A percentile compares a stretch with the other conserved stretches of the same genome.
phyloP scores from a whole-genome alignment of 2,113 vertebrate genomes.

The Anarhynchus alexandrinus region DNA sequence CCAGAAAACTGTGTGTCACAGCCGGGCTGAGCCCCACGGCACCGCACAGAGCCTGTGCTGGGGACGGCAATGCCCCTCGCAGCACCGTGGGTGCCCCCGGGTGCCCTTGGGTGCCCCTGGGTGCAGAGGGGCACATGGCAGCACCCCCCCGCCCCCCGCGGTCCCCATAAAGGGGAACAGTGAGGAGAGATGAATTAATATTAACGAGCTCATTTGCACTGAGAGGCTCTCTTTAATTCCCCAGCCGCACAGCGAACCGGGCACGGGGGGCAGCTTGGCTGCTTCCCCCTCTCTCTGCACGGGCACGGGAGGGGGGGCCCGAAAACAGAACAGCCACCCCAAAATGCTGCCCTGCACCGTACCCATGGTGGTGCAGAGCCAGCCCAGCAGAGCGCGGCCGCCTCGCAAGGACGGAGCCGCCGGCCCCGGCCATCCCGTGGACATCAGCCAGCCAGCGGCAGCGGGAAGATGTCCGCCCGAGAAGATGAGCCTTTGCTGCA shows the following conservation, averaged over 20 bases:
- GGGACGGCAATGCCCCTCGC: not conserved
- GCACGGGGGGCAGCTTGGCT: not conserved
- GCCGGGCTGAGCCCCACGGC: not conserved
- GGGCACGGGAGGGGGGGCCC: fast-evolving
- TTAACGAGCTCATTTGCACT: not conserved
- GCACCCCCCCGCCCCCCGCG: not conserved
- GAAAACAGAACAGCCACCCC: not conserved
- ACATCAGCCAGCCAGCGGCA: not conserved
- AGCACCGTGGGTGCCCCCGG: not conserved
- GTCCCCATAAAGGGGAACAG: not conserved
- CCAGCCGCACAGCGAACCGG: not conserved
- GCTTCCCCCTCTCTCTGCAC: not conserved
- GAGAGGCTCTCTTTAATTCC: not conserved
- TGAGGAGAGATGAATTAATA: not conserved
- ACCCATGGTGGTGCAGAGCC: not conserved
- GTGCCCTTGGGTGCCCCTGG: not conserved
- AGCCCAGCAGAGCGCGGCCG: not conserved
- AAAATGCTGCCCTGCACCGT: not conserved
- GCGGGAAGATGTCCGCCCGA: not conserved
- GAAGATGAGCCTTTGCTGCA: not conserved
- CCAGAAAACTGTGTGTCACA: not conserved
- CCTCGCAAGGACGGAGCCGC: fast-evolving
- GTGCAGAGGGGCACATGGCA: not conserved
- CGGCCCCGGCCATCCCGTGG: fast-evolving
- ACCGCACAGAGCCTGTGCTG: fast-evolving